phyloP scores from a whole-genome alignment of 2,113 vertebrate genomes.

The Stictonetta naevosa region DNA sequence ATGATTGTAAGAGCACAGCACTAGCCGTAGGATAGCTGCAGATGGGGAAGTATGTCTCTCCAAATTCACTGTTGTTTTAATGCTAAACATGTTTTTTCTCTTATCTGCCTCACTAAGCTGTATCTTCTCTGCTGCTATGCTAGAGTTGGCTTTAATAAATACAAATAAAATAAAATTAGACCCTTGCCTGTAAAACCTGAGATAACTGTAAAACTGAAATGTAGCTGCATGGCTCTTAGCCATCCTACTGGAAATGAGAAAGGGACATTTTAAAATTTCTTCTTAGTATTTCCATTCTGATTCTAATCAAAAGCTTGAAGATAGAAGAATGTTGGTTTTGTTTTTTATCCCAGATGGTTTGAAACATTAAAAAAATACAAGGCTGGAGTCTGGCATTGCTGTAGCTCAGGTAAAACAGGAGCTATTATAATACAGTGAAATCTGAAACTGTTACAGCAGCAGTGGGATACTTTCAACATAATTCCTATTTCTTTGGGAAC shows the following conservation, averaged over 20 bases:
- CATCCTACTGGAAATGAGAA: not conserved
- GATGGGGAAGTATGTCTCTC: not conserved
- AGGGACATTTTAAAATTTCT: not conserved
- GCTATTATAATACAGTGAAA: slow-evolving; percentile 44
- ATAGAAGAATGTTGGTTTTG: not conserved
- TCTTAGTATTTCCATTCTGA: not conserved
- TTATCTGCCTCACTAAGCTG: not conserved
- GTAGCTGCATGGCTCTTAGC: not conserved
- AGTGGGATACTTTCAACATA: slow-evolving; percentile 51
- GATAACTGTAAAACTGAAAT: not conserved
- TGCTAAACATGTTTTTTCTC: not conserved
- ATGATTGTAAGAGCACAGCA: not conserved
- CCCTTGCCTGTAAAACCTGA: not conserved
- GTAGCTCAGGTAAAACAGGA: slow-evolving; percentile 69
- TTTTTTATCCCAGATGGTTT: slow-evolving; percentile 12
- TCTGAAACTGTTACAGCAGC: slow-evolving; percentile 49
- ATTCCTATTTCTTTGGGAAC: slow-evolving; percentile 66
- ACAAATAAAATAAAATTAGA: slow-evolving; percentile 1
- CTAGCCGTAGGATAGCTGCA: not conserved
- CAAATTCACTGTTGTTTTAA: not conserved
- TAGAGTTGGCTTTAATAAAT: not conserved
- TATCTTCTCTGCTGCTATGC: not conserved
- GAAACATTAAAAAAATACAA: slow-evolving; percentile 34
- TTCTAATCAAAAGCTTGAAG: not conserved
- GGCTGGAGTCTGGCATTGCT: slow-evolving; percentile 24